Evolutionary conservation across 1,140 invertebrate genomes (phyloP), one percentile per base, ranked within the genome.

Genomic region (Paraescarpia echinospica): DNA sequence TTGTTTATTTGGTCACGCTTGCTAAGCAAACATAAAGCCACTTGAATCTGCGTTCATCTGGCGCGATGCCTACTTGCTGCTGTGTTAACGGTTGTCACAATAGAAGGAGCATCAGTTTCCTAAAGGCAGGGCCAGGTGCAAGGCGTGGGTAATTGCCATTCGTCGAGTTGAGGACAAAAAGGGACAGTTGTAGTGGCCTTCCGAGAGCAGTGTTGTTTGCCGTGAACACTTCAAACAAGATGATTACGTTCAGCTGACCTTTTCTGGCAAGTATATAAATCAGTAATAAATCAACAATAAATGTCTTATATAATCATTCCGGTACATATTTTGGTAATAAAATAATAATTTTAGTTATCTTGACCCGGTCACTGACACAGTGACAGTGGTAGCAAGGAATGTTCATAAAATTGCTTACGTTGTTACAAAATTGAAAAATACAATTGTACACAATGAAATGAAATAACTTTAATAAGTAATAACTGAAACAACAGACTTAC

Each of bases 41-140:
- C 34, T 90, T 90, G 89, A 90, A 90, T 90, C 89, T 90, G 89
- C 89, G 14, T n/a, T 90, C 89, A 22, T 90, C 33, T 34, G 14
- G 27, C 89, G 35, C 1, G 89, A 90, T 90, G 34, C 89, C 89
- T 90, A 90, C 89, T 90, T 90, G 59, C 59, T 77, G 59, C 22
- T 77, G 59, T 27, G 59, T 77, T 77, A 18, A 90, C n/a, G 89
- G 18, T 35, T 90, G 89, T 90, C 89, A 90, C 27, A 90, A 90
- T 22, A 90, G 89, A 90, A 31, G 89, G 89, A 31, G 33, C 33
- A 90, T 33, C 14, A 90, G 89, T 90, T 90, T 90, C 89, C n/a
- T 2, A 90, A 18, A 90, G 34, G 33, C 35, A 90, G 33, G 89
- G 89, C 89, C 8, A 90, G 18, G 33, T 90, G 33, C 89, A 90